A percentile compares a stretch with the other conserved stretches of the same genome.
Conservation (phyloP, 2,888 invertebrate species). For the Temnothorax ravouxi region DNA sequence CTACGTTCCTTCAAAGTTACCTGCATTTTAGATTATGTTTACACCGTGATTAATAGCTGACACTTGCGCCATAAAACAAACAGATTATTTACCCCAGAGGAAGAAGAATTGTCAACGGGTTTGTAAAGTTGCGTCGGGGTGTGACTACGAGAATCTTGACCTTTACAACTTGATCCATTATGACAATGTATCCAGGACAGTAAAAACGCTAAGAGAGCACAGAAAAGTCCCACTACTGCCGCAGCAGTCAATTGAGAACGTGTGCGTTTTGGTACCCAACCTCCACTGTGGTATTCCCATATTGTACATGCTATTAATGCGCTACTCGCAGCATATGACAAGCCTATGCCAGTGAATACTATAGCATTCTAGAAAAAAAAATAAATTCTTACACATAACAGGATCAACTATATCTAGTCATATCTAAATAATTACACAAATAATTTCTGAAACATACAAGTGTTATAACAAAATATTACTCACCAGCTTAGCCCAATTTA, state of each 20-base stretch:
- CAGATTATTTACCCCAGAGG: conserved; percentile 81
- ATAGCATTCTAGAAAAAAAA: conserved; percentile 89
- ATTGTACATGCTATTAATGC: conserved; percentile 91
- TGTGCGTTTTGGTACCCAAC: conserved; percentile 91
- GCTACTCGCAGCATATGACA: conserved; percentile 90
- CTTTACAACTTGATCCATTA: conserved; percentile 78
- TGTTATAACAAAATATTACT: conserved; percentile 82
- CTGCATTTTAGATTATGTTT: conserved; percentile 69
- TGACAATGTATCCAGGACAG: conserved; percentile 84
- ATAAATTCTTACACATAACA: conserved; percentile 60
- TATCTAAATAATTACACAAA: conserved; percentile 25
- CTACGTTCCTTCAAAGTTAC: conserved; percentile 83
- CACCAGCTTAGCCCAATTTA: conserved; percentile 93
- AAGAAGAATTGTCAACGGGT: conserved; percentile 85
- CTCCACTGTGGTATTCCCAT: conserved; percentile 89
- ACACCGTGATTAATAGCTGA: background rate
- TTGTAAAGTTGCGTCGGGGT: conserved; percentile 83
- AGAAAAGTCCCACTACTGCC: conserved; percentile 83
- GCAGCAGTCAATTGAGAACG: conserved; percentile 89
- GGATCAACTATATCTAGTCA: background rate
- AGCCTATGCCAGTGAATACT: conserved; percentile 91
- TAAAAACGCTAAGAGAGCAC: conserved; percentile 83
- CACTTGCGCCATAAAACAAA: background rate
- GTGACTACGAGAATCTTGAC: conserved; percentile 79
- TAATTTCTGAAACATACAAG: conserved; percentile 7